A percentile compares a stretch with the other conserved stretches of the same genome.
phyloP scores from a whole-genome alignment of 2,797 vertebrate genomes.

The Neosilurus hyrtlii region DNA sequence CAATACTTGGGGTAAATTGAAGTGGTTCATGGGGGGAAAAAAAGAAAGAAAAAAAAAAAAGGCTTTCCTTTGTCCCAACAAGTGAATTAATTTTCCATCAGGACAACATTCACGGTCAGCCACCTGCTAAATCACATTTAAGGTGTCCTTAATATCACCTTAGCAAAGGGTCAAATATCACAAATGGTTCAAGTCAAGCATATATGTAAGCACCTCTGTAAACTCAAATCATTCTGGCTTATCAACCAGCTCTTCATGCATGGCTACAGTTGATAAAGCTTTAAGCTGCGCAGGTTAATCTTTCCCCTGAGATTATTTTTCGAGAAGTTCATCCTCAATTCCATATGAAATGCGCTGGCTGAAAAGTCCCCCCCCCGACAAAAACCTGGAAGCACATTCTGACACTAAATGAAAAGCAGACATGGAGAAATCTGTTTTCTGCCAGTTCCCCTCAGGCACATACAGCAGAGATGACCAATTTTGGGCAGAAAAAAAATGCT shows the following conservation, averaged over 20 bases:
- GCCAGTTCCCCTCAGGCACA: background rate
- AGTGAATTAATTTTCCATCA: background rate
- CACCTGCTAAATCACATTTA: background rate
- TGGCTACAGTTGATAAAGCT: background rate
- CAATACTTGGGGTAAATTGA: no score
- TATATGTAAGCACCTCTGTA: background rate
- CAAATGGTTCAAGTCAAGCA: background rate
- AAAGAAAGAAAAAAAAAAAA: no score
- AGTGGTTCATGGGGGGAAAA: no score
- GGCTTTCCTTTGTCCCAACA: background rate
- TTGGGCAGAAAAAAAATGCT: constrained; percentile 9
- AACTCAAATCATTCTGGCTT: background rate
- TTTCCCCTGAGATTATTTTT: background rate
- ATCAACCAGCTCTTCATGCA: background rate
- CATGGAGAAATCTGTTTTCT: background rate
- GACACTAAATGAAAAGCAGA: constrained; percentile 8
- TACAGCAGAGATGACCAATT: constrained; percentile 16
- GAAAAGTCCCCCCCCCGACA: background rate
- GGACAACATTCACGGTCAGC: background rate
- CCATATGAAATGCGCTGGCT: background rate
- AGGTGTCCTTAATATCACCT: background rate
- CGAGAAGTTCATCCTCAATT: background rate
- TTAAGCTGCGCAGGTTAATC: background rate
- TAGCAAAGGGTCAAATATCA: background rate
- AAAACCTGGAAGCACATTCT: background rate